phyloP scores from a whole-genome alignment of 2,888 invertebrate species.

The Agriopis leucophaearia region DNA sequence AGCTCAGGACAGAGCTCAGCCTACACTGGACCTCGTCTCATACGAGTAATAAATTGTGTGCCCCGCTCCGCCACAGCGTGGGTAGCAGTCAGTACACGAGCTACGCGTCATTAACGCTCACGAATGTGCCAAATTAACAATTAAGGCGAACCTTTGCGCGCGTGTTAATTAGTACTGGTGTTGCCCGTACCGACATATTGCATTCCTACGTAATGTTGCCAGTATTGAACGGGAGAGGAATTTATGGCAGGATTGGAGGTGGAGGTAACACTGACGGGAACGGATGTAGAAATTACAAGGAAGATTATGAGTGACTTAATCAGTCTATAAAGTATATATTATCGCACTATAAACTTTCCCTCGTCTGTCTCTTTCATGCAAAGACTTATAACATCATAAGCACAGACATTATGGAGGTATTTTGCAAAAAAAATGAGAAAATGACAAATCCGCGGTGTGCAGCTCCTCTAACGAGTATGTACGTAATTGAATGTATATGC shows the following conservation, averaged over 20 bases:
- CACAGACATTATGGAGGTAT: too few species aligned
- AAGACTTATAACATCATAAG: too few species aligned
- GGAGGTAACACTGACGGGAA: not conserved
- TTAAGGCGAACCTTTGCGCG: conserved; percentile 62
- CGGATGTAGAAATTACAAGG: conserved; percentile 6
- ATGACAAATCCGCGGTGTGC: too few species aligned
- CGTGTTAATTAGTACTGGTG: conserved; percentile 81
- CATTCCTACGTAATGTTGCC: conserved; percentile 40
- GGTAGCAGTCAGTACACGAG: conserved; percentile 29
- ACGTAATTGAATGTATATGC: too few species aligned
- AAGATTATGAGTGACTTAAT: conserved; percentile 3
- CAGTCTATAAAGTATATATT: too few species aligned
- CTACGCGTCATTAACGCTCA: conserved; percentile 78
- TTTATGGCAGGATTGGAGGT: conserved; percentile 33
- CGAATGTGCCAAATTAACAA: conserved; percentile 84
- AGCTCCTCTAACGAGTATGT: too few species aligned
- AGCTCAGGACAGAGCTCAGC: conserved; percentile 38
- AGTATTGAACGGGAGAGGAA: conserved; percentile 37
- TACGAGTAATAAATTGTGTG: conserved; percentile 65
- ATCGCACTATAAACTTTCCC: too few species aligned
- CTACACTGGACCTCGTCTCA: conserved; percentile 65
- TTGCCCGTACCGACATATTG: conserved; percentile 49
- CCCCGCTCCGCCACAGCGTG: conserved; percentile 18
- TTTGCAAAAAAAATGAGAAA: too few species aligned
- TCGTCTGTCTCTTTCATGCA: too few species aligned